Evolutionary conservation across 2,113 vertebrate genomes (phyloP).

Genomic region (Oryzias woworae): DNA sequence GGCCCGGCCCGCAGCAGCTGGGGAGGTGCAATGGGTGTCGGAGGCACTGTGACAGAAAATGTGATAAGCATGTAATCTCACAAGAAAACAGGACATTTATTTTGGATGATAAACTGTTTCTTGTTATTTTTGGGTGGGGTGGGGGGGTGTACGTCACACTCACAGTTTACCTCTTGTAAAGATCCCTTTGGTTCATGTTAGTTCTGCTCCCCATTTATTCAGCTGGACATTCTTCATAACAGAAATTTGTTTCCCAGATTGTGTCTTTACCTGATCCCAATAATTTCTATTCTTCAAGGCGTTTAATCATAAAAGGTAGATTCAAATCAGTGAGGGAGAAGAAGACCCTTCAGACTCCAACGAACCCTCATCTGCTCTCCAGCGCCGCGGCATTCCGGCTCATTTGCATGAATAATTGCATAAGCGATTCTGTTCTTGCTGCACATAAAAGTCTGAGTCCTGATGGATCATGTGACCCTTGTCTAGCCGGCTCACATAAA

Average conservation of each 20-base stretch:
- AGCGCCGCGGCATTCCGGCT: slow-evolving; percentile 47
- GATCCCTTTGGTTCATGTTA: no score
- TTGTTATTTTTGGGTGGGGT: no score
- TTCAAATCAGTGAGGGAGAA: slow-evolving; percentile 35
- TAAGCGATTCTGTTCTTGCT: slow-evolving; percentile 47
- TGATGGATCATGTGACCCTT: slow-evolving; percentile 45
- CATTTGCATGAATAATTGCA: slow-evolving; percentile 64
- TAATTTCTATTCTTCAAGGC: slow-evolving; percentile 44
- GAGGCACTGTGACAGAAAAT: slow-evolving; percentile 80
- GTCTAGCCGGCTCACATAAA: slow-evolving; percentile 29
- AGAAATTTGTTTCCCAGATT: slow-evolving; percentile 30
- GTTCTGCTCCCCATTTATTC: no score
- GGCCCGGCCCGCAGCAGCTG: slow-evolving; percentile 91
- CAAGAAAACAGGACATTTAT: no score
- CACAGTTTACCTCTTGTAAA: no score
- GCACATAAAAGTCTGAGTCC: slow-evolving; percentile 6
- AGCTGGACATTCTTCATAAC: not conserved
- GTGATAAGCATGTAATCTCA: not conserved
- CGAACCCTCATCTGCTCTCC: slow-evolving; percentile 44
- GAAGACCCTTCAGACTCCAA: slow-evolving; percentile 23
- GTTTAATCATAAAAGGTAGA: slow-evolving; percentile 35
- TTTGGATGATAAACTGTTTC: no score
- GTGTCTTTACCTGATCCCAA: slow-evolving; percentile 33
- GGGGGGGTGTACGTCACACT: no score
- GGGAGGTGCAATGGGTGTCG: slow-evolving; percentile 89